Evolutionary conservation across 1,140 invertebrate species (phyloP).

Genomic region (Pantala flavescens): DNA sequence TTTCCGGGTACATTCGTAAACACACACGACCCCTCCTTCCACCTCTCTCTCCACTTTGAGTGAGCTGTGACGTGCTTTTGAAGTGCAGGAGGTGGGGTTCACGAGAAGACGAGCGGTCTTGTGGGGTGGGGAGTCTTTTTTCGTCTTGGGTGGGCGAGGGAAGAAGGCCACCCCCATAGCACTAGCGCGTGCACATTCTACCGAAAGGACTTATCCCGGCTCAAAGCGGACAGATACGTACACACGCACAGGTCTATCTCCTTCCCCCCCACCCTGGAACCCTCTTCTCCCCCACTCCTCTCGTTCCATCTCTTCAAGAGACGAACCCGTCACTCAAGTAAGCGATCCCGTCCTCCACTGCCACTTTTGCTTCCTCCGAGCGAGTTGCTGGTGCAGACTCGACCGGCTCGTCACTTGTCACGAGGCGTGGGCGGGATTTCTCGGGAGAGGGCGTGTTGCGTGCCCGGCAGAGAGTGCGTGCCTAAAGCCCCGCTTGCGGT

Average conservation of each 20-base stretch:
- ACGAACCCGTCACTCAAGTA: conserved; percentile 7
- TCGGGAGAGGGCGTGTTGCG: neutral
- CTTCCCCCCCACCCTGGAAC: too few species aligned
- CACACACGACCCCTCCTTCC: neutral
- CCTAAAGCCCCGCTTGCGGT: neutral
- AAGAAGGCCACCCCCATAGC: too few species aligned
- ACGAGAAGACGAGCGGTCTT: too few species aligned
- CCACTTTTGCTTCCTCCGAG: neutral
- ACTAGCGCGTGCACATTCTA: too few species aligned
- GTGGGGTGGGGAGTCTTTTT: too few species aligned
- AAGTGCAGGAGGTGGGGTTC: neutral
- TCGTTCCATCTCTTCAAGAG: neutral
- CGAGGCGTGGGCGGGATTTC: neutral
- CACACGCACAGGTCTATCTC: too few species aligned
- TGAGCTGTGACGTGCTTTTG: neutral
- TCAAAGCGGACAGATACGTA: too few species aligned
- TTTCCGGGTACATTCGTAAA: neutral
- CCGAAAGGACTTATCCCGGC: too few species aligned
- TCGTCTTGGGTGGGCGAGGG: too few species aligned
- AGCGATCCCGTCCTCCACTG: neutral
- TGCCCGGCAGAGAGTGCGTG: neutral
- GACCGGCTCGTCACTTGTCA: neutral
- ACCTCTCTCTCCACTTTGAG: conserved; percentile 3
- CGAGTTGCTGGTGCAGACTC: neutral
- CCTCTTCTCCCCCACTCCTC: neutral